A percentile compares a stretch with the other conserved stretches of the same genome.
Conservation (phyloP, 1,140 invertebrate species). For the Penaeus vannamei region DNA sequence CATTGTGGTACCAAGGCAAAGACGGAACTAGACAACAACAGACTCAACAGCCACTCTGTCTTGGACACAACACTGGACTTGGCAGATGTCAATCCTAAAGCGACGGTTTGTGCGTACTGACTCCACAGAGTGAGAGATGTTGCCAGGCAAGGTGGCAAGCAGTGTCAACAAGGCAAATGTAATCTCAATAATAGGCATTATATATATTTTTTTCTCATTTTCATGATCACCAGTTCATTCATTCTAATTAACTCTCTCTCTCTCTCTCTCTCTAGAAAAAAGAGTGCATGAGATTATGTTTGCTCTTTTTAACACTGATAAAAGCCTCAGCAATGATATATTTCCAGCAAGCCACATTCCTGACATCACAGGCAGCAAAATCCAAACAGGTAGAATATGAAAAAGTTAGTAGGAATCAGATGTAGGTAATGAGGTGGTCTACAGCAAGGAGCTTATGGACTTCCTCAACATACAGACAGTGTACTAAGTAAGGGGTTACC, state of each 20-base stretch:
- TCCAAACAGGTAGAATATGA: constrained; percentile 8
- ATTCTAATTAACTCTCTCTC: too few relatives aligned
- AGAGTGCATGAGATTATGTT: not conserved
- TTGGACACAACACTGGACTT: constrained; percentile 37
- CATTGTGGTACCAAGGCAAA: constrained; percentile 43
- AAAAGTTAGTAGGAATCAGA: not conserved
- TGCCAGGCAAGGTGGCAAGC: constrained; percentile 37
- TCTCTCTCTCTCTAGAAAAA: not conserved
- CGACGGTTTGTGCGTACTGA: constrained; percentile 58
- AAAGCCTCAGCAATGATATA: constrained; percentile 32
- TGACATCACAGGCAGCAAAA: constrained; percentile 48
- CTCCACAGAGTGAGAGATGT: constrained; percentile 37
- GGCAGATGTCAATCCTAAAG: constrained; percentile 48
- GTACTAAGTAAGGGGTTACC: too few relatives aligned
- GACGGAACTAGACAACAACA: constrained; percentile 9
- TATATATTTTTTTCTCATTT: not conserved
- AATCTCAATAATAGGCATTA: not conserved
- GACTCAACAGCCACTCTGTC: constrained; percentile 37
- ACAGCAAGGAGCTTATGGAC: too few relatives aligned
- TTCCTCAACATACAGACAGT: too few relatives aligned
- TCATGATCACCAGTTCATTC: not conserved
- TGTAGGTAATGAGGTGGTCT: too few relatives aligned
- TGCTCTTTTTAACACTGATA: constrained; percentile 30
- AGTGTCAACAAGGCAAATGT: constrained; percentile 23
- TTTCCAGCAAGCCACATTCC: constrained; percentile 39